phyloP scores from a whole-genome alignment of 2,888 invertebrate species.

The Athalia rosae region DNA sequence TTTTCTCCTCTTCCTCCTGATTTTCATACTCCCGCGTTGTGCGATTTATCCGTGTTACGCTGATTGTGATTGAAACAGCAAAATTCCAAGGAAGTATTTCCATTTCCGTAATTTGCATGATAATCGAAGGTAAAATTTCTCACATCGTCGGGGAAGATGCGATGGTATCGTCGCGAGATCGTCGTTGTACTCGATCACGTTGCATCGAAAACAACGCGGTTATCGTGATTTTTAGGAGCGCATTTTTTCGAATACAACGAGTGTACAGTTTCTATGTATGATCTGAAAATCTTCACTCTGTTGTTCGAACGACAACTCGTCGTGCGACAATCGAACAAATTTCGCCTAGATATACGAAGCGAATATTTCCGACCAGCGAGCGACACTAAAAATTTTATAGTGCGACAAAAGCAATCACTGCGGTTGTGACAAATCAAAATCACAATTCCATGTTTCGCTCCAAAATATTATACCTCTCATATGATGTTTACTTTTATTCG shows the following conservation, averaged over 20 bases:
- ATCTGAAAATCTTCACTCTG: constrained; percentile 2
- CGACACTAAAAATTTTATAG: not conserved
- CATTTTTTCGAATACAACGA: constrained; percentile 4
- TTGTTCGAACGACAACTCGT: not conserved
- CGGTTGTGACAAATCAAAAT: constrained; percentile 10
- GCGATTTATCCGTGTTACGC: too few relatives aligned
- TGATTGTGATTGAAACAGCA: too few relatives aligned
- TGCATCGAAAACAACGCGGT: not conserved
- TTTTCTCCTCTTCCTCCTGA: too few relatives aligned
- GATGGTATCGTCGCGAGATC: too few relatives aligned
- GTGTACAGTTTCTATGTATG: not conserved
- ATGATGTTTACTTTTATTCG: not conserved
- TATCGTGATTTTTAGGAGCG: not conserved
- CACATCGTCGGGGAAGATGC: too few relatives aligned
- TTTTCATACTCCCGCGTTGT: too few relatives aligned
- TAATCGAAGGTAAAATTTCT: too few relatives aligned
- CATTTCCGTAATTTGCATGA: too few relatives aligned
- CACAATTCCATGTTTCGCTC: not conserved
- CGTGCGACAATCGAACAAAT: constrained; percentile 2
- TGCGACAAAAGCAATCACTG: constrained; percentile 11
- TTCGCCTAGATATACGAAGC: not conserved
- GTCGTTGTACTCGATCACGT: too few relatives aligned
- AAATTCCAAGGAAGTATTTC: too few relatives aligned
- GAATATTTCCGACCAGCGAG: not conserved
- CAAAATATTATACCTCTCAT: not conserved